Base-by-base conservation (phyloP, 2,888 invertebrate species). In the Piscicola geometra region DNA sequence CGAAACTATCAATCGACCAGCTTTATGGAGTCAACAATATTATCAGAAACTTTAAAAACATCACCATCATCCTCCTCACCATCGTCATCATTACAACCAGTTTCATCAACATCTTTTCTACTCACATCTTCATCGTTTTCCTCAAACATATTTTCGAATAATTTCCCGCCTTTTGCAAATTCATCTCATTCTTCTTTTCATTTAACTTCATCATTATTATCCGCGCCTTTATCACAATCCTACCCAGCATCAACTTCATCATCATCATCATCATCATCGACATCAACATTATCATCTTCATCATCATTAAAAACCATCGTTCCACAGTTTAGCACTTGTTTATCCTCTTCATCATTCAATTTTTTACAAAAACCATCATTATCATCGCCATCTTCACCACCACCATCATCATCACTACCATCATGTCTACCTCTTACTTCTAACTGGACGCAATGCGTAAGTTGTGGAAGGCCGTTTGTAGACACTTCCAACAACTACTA, bases 381-480 rank as follows among this genome's bases (percentile, higher is more conserved):
- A 15, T 5, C 60, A 5, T 56, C 21, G 15, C n/a, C 25, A 9
- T 25, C 21, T 56, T 25, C 21, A 56, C 3, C 60, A 5, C 12
- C 60, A 56, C n/a, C 60, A 5, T 56, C 21, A 9, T 25, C 60
- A 56, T 18, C 60, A 9, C 15, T 15, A 41, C 41, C 15, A 41
- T 15, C 41, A 15, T 9, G 15, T 15, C 41, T 41, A 9, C 41
- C 15, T 15, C 15, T 41, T 15, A 9, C 15, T 15, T 41, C 41
- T 15, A 18, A 56, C 21, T 56, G 60, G 60, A 56, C 60, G 60
- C 60, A 56, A 21, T 56, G 60, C n/a, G 60, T 56, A 9, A 56
- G 60, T 25, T 56, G 60, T 56, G 60, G 60, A 5, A 56, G 25
- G 60, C 60, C 60, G 3, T 56, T 56, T 56, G 60, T 56, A 3